Evolutionary conservation across 2,113 vertebrate genomes (phyloP).

Genomic region (Gavialis gangeticus): DNA sequence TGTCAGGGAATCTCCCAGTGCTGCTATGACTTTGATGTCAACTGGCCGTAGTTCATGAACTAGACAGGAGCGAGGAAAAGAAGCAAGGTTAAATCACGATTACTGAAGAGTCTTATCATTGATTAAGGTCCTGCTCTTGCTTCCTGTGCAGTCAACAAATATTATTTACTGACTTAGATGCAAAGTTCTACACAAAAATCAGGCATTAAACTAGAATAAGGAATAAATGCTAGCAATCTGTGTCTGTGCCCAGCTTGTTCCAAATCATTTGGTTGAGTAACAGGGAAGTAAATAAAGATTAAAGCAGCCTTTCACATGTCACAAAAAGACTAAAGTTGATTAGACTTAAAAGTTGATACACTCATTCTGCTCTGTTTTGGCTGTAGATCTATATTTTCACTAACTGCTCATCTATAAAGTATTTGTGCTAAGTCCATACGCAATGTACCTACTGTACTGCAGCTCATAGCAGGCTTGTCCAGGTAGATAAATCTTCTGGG

Average conservation of each 20-base stretch:
- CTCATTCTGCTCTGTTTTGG: background rate
- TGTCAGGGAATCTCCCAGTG: constrained; percentile 91
- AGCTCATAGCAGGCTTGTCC: background rate
- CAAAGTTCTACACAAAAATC: background rate
- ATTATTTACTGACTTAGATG: background rate
- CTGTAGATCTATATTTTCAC: background rate
- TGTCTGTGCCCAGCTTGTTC: background rate
- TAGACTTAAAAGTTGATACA: background rate
- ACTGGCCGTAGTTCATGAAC: constrained; percentile 87
- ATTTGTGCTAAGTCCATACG: background rate
- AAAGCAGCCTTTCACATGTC: background rate
- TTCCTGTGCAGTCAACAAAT: background rate
- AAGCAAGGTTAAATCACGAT: background rate
- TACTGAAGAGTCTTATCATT: background rate
- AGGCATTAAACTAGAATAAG: background rate
- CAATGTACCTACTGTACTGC: fast-evolving
- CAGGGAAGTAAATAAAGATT: background rate
- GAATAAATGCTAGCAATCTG: fast-evolving
- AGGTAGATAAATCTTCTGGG: background rate
- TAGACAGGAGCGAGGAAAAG: constrained; percentile 51
- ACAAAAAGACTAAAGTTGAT: background rate
- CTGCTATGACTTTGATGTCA: constrained; percentile 89
- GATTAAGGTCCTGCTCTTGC: background rate
- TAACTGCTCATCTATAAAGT: background rate
- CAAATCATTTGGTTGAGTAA: background rate